These are phyloP conservation scores for Dendropsophus ebraccatus DNA, from an alignment of 2,113 vertebrate species.

Conservation along the genomic window DNA sequence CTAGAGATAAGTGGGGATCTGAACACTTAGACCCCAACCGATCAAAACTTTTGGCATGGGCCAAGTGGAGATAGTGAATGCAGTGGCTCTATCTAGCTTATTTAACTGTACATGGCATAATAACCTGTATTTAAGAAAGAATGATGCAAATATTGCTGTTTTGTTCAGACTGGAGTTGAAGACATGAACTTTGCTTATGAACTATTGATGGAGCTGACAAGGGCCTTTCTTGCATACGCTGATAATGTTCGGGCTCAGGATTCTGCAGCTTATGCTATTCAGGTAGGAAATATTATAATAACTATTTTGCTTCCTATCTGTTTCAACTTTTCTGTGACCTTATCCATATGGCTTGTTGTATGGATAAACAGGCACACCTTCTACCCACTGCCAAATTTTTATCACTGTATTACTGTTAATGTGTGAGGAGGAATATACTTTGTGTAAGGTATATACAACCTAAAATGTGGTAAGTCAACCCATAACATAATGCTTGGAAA, in stretches of 20 bases:
- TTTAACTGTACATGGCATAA: background rate
- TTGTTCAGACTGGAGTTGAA: slow-evolving; percentile 86
- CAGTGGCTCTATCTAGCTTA: background rate
- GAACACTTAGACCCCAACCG: no score
- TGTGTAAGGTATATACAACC: no score
- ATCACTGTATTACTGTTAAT: no score
- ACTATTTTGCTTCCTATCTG: background rate
- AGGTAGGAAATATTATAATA: slow-evolving; percentile 73
- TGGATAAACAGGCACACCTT: background rate
- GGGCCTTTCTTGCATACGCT: slow-evolving; percentile 93
- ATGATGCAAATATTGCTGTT: background rate
- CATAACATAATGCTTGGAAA: background rate
- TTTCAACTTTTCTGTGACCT: no score
- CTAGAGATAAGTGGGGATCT: no score
- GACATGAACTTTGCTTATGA: slow-evolving; percentile 90
- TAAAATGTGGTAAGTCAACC: no score
- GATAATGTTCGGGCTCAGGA: slow-evolving; percentile 96
- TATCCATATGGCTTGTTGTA: background rate
- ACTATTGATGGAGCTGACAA: slow-evolving; percentile 88
- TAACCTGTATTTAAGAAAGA: background rate
- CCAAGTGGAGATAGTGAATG: no score
- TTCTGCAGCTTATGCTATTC: slow-evolving; percentile 94
- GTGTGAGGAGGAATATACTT: no score
- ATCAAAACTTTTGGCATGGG: no score
- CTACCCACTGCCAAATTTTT: no score